Evolutionary conservation across 2,797 vertebrate genomes (phyloP), one percentile per base, ranked within the genome.

Genomic region (Brachymystax lenok): DNA sequence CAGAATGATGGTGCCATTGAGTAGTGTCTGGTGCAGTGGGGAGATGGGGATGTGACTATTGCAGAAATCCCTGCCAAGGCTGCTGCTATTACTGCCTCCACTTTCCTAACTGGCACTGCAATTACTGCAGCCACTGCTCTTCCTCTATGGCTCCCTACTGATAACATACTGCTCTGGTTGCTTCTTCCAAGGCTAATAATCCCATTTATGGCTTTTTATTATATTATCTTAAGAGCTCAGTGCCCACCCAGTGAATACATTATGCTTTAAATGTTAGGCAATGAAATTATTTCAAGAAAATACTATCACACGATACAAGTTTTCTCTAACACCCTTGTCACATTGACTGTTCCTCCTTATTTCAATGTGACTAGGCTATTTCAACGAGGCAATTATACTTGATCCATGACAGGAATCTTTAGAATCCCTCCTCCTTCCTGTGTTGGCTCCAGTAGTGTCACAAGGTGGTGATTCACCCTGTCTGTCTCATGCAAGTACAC

Each of bases 71-170:
- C 14, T 35, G 8, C 3, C 30, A 64, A 33, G 50, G 50, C 76
- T 73, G 63, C 76, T 78, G 67, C 66, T 35, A n/a, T 67, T 73
- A 56, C 24, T 67, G 63, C 16, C 74, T 67, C 14, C 16, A 28
- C 21, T 6, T 21, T n/a, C 69, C 54, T 50, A 27, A 79, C n/a
- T 68, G 30, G 5, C 17, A 8, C 74, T 74, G 74, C 74, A 79
- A 71, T 76, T 76, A 76, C 69, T 74, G 40, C 27, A 13, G 13
- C 63, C 27, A 5, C 63, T 3, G 14, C 13, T 27, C 8, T 66
- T 33, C 12, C 19, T 30, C 16, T 68, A 24, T 21, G 27, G 6
- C 2, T 16, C 24, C 19, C 69, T 66, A 14, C 17, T 30, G 28
- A 19, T 69, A 14, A 19, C 67, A 19, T 19, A 3, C 30, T 10